These are phyloP conservation scores for Myopa tessellatipennis DNA, from an alignment of 2,888 invertebrate species.

Conservation along the genomic window DNA sequence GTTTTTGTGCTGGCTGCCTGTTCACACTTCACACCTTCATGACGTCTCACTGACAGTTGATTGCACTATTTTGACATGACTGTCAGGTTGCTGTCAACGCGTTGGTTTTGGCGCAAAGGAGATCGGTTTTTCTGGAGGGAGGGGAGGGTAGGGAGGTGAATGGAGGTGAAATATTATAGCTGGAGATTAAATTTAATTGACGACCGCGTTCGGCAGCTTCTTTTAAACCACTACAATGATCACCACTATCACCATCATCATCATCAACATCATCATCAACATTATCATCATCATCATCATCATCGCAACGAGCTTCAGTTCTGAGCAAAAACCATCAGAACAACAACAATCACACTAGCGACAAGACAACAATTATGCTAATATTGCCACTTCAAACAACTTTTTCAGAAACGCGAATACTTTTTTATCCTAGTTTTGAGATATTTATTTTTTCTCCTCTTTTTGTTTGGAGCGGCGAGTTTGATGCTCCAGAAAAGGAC, in stretches of 20 bases:
- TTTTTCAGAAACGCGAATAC: not conserved
- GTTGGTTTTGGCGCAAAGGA: constrained; percentile 46
- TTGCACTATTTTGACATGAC: constrained; percentile 48
- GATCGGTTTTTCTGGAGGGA: too few relatives aligned
- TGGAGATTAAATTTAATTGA: constrained; percentile 32
- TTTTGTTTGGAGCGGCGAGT: constrained; percentile 32
- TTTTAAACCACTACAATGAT: not conserved
- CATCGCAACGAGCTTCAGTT: not conserved
- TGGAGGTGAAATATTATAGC: not conserved
- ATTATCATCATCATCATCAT: too few relatives aligned
- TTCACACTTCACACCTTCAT: constrained; percentile 32
- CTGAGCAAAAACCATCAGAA: not conserved
- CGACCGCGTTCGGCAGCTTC: not conserved
- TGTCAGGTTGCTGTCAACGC: constrained; percentile 47
- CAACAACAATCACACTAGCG: constrained; percentile 14
- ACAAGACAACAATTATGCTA: constrained; percentile 23
- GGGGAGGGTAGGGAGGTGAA: not conserved
- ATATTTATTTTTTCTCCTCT: not conserved
- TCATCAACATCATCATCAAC: too few relatives aligned
- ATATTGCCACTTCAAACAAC: not conserved
- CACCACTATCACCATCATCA: not conserved
- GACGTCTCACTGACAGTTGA: constrained; percentile 34
- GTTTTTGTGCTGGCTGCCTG: not conserved
- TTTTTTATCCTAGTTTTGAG: not conserved
- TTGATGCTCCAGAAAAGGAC: not conserved